Evolutionary conservation across 2,113 vertebrate genomes (phyloP), one percentile per base, ranked within the genome.

Genomic region (Elaphurus davidianus): DNA sequence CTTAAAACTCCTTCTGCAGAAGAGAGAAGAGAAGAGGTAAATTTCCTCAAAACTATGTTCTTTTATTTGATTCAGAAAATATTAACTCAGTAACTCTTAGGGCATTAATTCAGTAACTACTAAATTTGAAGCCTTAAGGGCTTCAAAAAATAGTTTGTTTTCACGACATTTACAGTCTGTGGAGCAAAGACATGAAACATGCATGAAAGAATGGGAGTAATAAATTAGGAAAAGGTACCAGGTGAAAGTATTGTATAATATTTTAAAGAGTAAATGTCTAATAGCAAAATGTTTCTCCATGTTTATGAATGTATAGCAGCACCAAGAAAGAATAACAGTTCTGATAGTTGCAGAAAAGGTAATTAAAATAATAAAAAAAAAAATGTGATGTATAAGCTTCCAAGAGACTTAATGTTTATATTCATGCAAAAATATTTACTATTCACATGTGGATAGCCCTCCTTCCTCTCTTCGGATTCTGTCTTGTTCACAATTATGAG

Each of bases 1-100:
- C 99, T 99, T 43, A 99, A 99, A 99, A 99, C 99, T 97, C 99
- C 99, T 36, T 99, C 99, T 50, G 98, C 99, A 97, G 99, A 99
- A 96, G 99, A 99, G 86, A 99, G 99, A 97, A 99, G 99, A 98
- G 99, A 99, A 98, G 99, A 99, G 99, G 99, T 99, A 98, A 99
- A 99, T 97, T 89, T 82, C 50, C n/a, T 54, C 30, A 85, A 74
- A 98, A 71, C 83, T 45, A 0, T 45, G 16, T 55, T 95, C 36
- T 89, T 71, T 88, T 27, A 7, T 93, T 93, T 13, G 23, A 0
- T 60, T 78, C 55, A 88, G 76, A 67, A 92, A 83, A 78, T 33
- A 47, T 33, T 84, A n/a, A 84, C n/a, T 52, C 25, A 45, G 15
- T 76, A 40, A 76, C 19, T 81, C 23, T 25, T 45, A 5, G 57